phyloP scores from a whole-genome alignment of 2,113 vertebrate species.

The Cynopterus brachyotis region DNA sequence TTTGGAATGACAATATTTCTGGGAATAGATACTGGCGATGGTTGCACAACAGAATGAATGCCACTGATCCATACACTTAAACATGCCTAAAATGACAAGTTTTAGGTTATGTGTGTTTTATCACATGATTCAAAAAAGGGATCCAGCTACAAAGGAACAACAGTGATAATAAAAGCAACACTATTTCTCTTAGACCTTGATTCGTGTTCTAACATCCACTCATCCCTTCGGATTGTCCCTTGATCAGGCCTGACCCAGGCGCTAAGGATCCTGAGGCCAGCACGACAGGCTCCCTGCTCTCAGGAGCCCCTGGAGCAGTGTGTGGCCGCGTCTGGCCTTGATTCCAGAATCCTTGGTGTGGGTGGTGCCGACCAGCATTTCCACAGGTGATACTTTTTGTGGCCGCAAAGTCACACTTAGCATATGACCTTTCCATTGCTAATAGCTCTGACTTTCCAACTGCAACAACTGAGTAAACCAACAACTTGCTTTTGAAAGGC shows the following conservation, averaged over 20 bases:
- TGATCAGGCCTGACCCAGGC: rapidly evolving
- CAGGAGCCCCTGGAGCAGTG: not conserved
- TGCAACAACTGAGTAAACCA: not conserved
- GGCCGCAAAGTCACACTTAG: not conserved
- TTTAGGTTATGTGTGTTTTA: not conserved
- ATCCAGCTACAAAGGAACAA: not conserved
- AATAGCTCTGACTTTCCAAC: not conserved
- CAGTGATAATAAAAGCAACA: not conserved
- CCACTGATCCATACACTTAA: not conserved
- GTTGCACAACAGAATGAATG: not conserved
- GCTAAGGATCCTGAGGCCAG: not conserved
- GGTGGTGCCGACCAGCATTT: not conserved
- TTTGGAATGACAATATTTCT: not conserved
- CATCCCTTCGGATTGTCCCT: not conserved
- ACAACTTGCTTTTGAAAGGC: not conserved
- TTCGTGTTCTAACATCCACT: not conserved
- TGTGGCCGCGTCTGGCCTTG: not conserved
- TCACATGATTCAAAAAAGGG: not conserved
- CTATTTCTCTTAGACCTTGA: not conserved
- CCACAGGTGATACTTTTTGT: not conserved
- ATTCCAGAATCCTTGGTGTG: not conserved
- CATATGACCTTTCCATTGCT: not conserved
- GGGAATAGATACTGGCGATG: not conserved
- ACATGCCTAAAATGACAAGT: not conserved
- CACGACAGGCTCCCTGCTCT: not conserved